Evolutionary conservation across 1,140 invertebrate genomes (phyloP).

Genomic region (Aricia agestis): DNA sequence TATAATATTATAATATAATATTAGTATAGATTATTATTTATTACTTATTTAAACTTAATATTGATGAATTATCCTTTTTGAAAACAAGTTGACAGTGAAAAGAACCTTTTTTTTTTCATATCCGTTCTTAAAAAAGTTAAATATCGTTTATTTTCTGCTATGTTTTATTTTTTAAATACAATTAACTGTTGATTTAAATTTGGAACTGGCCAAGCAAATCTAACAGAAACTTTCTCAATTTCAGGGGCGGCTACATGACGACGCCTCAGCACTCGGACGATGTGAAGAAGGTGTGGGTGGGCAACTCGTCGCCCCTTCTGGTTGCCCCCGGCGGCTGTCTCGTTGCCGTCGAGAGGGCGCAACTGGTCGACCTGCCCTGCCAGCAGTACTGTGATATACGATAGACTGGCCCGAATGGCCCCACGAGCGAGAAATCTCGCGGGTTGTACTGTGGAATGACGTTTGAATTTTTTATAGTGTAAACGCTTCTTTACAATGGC

Average conservation of each 20-base stretch:
- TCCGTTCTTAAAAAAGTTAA: too few relatives aligned
- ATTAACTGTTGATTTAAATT: too few relatives aligned
- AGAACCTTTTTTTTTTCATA: too few relatives aligned
- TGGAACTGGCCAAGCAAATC: too few relatives aligned
- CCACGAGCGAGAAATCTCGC: conserved; percentile 37
- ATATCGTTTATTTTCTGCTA: too few relatives aligned
- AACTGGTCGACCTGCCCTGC: conserved; percentile 47
- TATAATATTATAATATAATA: too few relatives aligned
- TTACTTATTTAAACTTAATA: too few relatives aligned
- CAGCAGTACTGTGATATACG: conserved; percentile 61
- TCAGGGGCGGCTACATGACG: conserved; percentile 64
- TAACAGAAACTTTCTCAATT: conserved; percentile 31
- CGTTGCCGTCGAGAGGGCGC: conserved; percentile 59
- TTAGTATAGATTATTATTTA: too few relatives aligned
- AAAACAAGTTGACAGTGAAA: too few relatives aligned
- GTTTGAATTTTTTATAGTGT: neutral
- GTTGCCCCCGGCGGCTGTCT: conserved; percentile 61
- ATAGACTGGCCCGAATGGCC: conserved; percentile 36
- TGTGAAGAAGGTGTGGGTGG: conserved; percentile 69
- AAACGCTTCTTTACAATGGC: neutral
- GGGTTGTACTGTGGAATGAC: conserved; percentile 42
- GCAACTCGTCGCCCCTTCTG: conserved; percentile 49
- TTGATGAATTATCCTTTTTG: too few relatives aligned
- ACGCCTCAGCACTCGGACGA: conserved; percentile 57
- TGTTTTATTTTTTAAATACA: too few relatives aligned